Percentiles rank a stretch among this genome's conserved stretches.
These are phyloP conservation scores for Ernsta delagoae DNA, from an alignment of 2,888 invertebrate genomes.

Conservation along the genomic window DNA sequence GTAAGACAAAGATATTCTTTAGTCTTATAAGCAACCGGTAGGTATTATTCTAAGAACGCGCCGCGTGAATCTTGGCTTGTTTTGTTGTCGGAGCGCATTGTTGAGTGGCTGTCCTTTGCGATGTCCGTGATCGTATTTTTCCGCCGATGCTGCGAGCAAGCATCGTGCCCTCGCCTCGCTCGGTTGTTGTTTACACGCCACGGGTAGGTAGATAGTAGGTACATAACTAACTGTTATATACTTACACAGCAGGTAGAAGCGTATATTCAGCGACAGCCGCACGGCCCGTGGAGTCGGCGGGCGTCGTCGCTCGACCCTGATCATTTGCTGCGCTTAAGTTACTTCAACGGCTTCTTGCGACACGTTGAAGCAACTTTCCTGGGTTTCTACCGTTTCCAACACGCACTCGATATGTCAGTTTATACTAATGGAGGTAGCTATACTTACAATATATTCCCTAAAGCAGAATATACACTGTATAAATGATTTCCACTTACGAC, in stretches of 20 bases:
- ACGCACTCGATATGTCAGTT: slow-evolving; percentile 50
- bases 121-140: slow-evolving; percentile 68
- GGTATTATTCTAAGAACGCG: slow-evolving; percentile 56
- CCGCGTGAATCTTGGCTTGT: slow-evolving; percentile 55
- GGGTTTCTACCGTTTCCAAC: slow-evolving; percentile 63
- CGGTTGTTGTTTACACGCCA: slow-evolving; percentile 61
- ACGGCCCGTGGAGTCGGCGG: slow-evolving; percentile 67
- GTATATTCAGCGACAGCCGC: slow-evolving; percentile 71
- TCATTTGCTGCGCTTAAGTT: slow-evolving; percentile 83
- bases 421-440: slow-evolving; percentile 21
- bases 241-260: slow-evolving; percentile 57
- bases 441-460: too few species aligned
- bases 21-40: slow-evolving; percentile 29
- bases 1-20: slow-evolving; percentile 34
- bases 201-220: slow-evolving; percentile 51
- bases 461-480: too few species aligned
- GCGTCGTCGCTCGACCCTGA: slow-evolving; percentile 80
- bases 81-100: slow-evolving; percentile 51
- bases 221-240: slow-evolving; percentile 43
- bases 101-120: slow-evolving; percentile 63
- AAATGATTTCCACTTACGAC: too few species aligned
- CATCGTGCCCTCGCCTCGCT: slow-evolving; percentile 50
- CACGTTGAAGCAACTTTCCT: slow-evolving; percentile 71
- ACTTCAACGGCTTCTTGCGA: slow-evolving; percentile 84
- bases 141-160: slow-evolving; percentile 57